These are phyloP conservation scores for Odontomachus brunneus DNA, from an alignment of 1,140 invertebrate genomes.

Conservation along the genomic window DNA sequence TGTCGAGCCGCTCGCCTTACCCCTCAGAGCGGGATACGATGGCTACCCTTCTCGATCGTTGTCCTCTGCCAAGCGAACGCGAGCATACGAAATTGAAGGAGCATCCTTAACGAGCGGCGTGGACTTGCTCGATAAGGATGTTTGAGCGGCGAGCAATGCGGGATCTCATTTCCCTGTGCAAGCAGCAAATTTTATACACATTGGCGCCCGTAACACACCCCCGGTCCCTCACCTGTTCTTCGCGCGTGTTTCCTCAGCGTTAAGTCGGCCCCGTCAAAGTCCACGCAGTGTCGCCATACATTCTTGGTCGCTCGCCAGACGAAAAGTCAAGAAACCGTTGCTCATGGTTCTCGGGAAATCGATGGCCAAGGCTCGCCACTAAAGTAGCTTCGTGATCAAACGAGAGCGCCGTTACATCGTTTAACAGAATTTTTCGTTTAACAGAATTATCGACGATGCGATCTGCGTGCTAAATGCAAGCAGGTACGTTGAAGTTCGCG, in stretches of 20 bases:
- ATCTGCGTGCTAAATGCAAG: too few species aligned
- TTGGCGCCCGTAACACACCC: conserved; percentile 24
- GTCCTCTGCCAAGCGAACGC: conserved; percentile 53
- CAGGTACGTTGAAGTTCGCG: too few species aligned
- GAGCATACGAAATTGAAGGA: conserved; percentile 70
- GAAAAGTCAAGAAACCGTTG: background rate
- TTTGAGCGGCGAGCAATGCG: conserved; percentile 48
- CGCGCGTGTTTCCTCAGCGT: conserved; percentile 15
- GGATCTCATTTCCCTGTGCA: conserved; percentile 63
- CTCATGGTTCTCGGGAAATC: background rate
- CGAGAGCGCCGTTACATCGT: background rate
- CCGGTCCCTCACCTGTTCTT: conserved; percentile 1
- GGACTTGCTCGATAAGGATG: conserved; percentile 72
- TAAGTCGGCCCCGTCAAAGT: conserved; percentile 36
- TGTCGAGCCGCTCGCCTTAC: background rate
- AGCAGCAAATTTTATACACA: conserved; percentile 65
- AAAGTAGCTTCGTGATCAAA: background rate
- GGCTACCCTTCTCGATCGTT: conserved; percentile 43
- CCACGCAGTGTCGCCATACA: background rate
- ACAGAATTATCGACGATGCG: background rate
- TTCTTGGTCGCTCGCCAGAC: conserved; percentile 18
- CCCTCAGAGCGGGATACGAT: conserved; percentile 8
- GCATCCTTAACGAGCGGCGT: conserved; percentile 71
- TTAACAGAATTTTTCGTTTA: conserved; percentile 8
- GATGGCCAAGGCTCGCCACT: background rate